Conservation (phyloP, 2,888 invertebrate genomes). For the Nomada ruficornis region DNA sequence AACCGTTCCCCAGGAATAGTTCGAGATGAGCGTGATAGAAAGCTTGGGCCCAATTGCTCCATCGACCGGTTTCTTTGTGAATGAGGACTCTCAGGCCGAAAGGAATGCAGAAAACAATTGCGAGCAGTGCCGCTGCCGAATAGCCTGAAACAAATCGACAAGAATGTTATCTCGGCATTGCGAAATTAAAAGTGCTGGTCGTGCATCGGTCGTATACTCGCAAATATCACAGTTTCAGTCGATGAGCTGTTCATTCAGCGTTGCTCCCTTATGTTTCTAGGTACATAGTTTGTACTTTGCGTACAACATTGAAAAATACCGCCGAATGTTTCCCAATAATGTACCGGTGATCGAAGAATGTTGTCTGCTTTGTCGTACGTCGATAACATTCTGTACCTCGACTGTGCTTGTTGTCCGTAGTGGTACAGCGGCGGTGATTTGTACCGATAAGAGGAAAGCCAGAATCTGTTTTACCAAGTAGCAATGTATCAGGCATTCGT, state of each 20-base stretch:
- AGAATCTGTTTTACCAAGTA: background rate
- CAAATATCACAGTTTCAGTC: no score
- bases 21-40: slow-evolving; percentile 90
- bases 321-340: background rate
- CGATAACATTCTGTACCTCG: background rate
- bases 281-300: no score
- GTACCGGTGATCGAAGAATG: background rate
- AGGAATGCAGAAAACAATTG: slow-evolving; percentile 89
- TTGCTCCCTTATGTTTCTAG: no score
- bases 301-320: no score
- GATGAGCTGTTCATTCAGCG: no score
- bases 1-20: slow-evolving; percentile 90
- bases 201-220: no score
- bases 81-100: slow-evolving; percentile 88
- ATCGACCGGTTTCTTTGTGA: slow-evolving; percentile 88
- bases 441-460: background rate
- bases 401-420: background rate
- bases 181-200: background rate
- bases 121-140: slow-evolving; percentile 91
- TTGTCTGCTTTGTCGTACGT: background rate
- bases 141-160: slow-evolving; percentile 86
- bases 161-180: background rate
- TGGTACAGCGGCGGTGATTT: background rate
- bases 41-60: slow-evolving; percentile 88
- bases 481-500: no score